Conservation (phyloP, 2,797 vertebrate genomes). For the Melopsittacus undulatus region DNA sequence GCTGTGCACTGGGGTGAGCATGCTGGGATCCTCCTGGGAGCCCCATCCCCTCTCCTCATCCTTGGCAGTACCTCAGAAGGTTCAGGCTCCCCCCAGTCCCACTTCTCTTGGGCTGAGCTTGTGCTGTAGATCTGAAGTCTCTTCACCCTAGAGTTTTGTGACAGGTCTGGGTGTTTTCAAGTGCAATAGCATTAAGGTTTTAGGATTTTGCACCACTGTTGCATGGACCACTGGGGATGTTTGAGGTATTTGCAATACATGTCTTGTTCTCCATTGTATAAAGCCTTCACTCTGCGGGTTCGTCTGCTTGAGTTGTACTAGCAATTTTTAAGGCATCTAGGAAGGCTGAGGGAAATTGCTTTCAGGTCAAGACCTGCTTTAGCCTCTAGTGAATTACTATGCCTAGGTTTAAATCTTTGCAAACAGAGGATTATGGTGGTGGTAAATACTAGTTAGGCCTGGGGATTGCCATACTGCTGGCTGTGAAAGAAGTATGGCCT, state of each 20-base stretch:
- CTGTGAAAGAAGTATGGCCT: neutral
- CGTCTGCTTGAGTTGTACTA: neutral
- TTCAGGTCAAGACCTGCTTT: conserved; percentile 60
- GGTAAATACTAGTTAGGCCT: conserved; percentile 38
- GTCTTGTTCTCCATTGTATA: neutral
- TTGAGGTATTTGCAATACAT: neutral
- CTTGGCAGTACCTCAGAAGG: neutral
- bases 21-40: conserved; percentile 18
- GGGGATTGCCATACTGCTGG: neutral
- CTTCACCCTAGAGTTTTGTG: neutral
- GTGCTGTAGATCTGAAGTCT: neutral
- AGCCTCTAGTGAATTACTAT: conserved; percentile 43
- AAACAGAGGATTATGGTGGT: conserved; percentile 61
- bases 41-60: neutral
- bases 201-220: neutral
- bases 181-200: neutral
- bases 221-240: neutral
- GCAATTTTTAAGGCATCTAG: neutral
- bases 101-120: neutral
- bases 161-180: neutral
- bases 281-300: neutral
- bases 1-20: neutral
- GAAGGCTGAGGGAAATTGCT: conserved; percentile 26
- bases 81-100: neutral
- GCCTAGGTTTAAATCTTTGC: conserved; percentile 54